These are phyloP conservation scores for Lepisosteus osseus DNA, from an alignment of 2,113 vertebrate genomes.

Conservation along the genomic window DNA sequence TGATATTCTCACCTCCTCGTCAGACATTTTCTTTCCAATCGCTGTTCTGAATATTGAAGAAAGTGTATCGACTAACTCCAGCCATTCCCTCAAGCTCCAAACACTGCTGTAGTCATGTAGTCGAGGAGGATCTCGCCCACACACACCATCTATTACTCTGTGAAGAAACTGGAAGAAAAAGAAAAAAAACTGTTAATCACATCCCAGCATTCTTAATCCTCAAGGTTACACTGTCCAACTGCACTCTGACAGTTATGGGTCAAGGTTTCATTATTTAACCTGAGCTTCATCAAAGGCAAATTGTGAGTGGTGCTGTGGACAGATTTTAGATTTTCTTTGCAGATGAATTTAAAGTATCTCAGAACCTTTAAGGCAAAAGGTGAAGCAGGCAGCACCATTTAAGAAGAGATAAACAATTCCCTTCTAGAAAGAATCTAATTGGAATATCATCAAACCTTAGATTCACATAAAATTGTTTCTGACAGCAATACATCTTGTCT, in stretches of 20 bases:
- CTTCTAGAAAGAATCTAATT: too few relatives aligned
- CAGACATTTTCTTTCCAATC: constrained; percentile 67
- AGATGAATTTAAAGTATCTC: too few relatives aligned
- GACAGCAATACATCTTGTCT: too few relatives aligned
- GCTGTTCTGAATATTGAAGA: constrained; percentile 57
- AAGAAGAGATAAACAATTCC: too few relatives aligned
- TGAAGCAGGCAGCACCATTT: too few relatives aligned
- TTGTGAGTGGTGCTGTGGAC: too few relatives aligned
- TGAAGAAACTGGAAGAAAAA: constrained; percentile 76
- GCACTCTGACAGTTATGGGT: background rate
- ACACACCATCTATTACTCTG: constrained; percentile 81
- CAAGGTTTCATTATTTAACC: background rate
- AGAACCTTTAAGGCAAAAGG: too few relatives aligned
- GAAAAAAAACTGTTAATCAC: background rate
- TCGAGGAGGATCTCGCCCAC: constrained; percentile 70
- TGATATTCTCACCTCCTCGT: constrained; percentile 71
- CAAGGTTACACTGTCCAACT: background rate
- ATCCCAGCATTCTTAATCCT: background rate
- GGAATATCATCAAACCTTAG: too few relatives aligned
- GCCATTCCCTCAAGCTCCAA: constrained; percentile 81
- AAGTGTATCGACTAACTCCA: constrained; percentile 64
- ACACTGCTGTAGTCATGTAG: constrained; percentile 66
- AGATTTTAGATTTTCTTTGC: too few relatives aligned
- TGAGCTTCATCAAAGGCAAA: background rate
- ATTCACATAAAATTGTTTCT: too few relatives aligned